Evolutionary conservation across 2,888 invertebrate species (phyloP), one percentile per base, ranked within the genome.

Genomic region (Cynaeus angustus): DNA sequence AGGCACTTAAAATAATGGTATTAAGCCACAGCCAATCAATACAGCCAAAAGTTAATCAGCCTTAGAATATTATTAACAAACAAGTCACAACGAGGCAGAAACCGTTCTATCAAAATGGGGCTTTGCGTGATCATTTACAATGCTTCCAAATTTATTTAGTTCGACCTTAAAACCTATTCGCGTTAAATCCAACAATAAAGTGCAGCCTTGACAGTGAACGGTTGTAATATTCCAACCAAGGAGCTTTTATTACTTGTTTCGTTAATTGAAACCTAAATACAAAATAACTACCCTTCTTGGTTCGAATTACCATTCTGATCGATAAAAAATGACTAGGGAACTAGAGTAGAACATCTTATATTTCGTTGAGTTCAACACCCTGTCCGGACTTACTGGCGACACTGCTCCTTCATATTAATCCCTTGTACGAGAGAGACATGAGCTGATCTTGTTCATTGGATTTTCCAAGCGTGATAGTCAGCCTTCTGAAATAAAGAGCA

Each of bases 1-100:
- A 65, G 8, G 53, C 65, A 43, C 45, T 65, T 65, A 65, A 45
- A 65, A 53, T 65, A 53, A 65, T 65, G 45, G 33, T 43, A 53
- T 65, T 65, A 65, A 33, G 28, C 21, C 43, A 8, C 53, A 41
- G 16, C 26, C 16, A 65, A 65, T 65, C 65, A 45, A 65, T 65
- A 65, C 30, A 5, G 43, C 33, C 12, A 7, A 33, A 46, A 61
- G 46, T 46, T 48, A 61, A 61, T 61, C 48, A 61, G 46, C 48
- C 3, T 41, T 28, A 12, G 37, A 45, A 7, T 21, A 30, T 14
- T 30, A 8, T 14, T 33, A 61, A 48, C 9, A 30, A 58, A 26
- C 14, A 12, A 45, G 28, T 9, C 45, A 16, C 7, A n/a, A 41
- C 21, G 21, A 1, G 38, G 13, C 8, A 13, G 30, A 52, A 13